A percentile compares a stretch with the other conserved stretches of the same genome.
phyloP scores from a whole-genome alignment of 2,797 vertebrate genomes.

The Protosalanx chinensis region DNA sequence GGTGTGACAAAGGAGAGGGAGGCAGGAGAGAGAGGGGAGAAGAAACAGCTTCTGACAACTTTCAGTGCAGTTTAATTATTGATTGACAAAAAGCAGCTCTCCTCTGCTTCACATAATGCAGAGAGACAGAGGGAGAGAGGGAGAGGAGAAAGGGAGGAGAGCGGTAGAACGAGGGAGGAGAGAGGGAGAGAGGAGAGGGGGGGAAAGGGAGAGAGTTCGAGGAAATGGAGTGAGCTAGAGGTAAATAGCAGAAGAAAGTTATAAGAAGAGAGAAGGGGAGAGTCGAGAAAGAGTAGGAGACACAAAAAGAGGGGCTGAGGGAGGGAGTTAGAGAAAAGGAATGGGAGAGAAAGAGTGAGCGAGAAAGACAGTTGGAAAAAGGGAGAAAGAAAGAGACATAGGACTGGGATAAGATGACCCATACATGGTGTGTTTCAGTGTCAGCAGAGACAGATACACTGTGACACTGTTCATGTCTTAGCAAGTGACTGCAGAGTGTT shows the following conservation, averaged over 20 bases:
- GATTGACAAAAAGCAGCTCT: conserved; percentile 27
- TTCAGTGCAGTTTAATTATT: conserved; percentile 57
- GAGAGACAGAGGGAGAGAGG: conserved; percentile 10
- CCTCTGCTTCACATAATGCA: conserved; percentile 6
- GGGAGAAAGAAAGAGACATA: neutral
- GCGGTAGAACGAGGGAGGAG: neutral
- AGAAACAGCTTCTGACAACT: conserved; percentile 50
- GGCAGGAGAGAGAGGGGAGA: conserved; percentile 15
- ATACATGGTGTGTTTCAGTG: no score
- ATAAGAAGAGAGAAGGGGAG: neutral
- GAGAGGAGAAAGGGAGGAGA: conserved; percentile 10
- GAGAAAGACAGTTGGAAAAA: neutral
- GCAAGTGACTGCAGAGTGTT: no score
- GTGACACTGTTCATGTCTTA: no score
- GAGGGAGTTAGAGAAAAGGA: neutral
- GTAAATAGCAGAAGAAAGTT: neutral
- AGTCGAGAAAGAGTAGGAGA: neutral
- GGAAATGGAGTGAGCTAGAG: neutral
- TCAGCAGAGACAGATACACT: no score
- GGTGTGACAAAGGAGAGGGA: neutral
- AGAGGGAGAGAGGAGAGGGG: conserved; percentile 9
- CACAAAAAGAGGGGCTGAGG: neutral
- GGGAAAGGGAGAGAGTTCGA: neutral
- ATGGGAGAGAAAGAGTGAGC: neutral
- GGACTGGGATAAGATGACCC: neutral